Base-by-base conservation (phyloP, 2,888 invertebrate genomes). In the Agriopis aurantiaria region DNA sequence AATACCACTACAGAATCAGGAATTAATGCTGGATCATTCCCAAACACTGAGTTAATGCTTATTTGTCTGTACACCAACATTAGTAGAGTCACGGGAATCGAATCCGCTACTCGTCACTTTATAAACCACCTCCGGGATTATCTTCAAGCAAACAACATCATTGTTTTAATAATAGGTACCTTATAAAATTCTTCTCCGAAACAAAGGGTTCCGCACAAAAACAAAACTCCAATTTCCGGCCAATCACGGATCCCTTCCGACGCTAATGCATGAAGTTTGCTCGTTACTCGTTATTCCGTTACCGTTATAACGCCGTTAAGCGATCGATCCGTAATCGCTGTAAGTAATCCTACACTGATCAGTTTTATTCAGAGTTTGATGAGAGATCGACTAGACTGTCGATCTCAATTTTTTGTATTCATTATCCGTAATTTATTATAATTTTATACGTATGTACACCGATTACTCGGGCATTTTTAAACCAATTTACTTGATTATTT, bases 181-280 rank as follows among this genome's bases (percentile, higher is more conserved):
- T 14, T 56, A 56, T 10, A 56, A 46, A 58, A 58, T 58, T 14
- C 40, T 33, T 33, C 41, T 43, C 52, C 61, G 12, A 51, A 23
- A 62, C 62, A 46, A 62, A 53, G 43, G 43, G 53, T 52, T 62
- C 43, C 51, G 53, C 12, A 53, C 62, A 62, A 61, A 60, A 61
- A 61, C 61, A 41, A 62, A 62, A 62, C 62, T 62, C 61, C 53
- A 62, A 62, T 62, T 53, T 62, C 62, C 62, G 62, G 53, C 51
- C 51, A 53, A 53, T 45, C 62, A 62, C 53, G 46, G 62, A 53
- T 62, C 53, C 62, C 62, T 62, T 62, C 62, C 62, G 62, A 52
- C 62, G 62, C 62, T 62, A 62, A 62, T 62, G 62, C 46, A 62
- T 45, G 62, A 62, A 62, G 62, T 62, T 62, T 33, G 53, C 62